Conservation (phyloP, 1,140 invertebrate genomes). For the Plodia interpunctella region DNA sequence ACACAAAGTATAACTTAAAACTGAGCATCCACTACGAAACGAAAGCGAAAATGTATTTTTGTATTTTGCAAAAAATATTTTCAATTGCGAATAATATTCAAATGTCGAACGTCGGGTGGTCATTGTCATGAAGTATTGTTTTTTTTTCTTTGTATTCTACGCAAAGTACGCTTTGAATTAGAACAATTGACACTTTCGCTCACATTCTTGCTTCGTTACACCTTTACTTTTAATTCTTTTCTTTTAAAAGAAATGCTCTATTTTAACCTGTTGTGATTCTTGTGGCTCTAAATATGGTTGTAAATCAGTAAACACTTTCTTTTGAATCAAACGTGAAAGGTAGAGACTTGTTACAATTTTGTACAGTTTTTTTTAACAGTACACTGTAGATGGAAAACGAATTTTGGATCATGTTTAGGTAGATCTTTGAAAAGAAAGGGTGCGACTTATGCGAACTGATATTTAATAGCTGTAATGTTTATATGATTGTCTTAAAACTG, state of each 20-base stretch:
- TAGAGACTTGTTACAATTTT: constrained; percentile 60
- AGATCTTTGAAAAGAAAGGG: too few relatives aligned
- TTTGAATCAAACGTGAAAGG: constrained; percentile 37
- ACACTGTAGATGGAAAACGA: too few relatives aligned
- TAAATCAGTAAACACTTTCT: constrained; percentile 66
- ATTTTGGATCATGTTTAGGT: too few relatives aligned
- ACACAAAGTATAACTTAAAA: constrained; percentile 19
- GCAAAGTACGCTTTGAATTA: background rate
- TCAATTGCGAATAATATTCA: constrained; percentile 65
- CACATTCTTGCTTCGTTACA: constrained; percentile 48
- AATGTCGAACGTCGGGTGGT: constrained; percentile 66
- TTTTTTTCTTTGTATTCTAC: constrained; percentile 17
- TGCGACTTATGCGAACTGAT: too few relatives aligned
- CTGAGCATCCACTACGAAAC: constrained; percentile 34
- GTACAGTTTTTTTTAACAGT: constrained; percentile 24
- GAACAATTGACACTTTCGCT: constrained; percentile 51
- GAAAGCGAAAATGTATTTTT: constrained; percentile 39
- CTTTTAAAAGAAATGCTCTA: constrained; percentile 21
- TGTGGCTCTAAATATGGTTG: constrained; percentile 49
- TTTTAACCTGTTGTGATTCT: constrained; percentile 41
- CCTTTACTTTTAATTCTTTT: constrained; percentile 43
- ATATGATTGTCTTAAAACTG: too few relatives aligned
- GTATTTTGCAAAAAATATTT: constrained; percentile 14
- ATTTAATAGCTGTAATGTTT: too few relatives aligned
- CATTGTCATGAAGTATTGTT: constrained; percentile 35